Evolutionary conservation across 2,888 invertebrate genomes (phyloP).

Genomic region (Meghimatium bilineatum): DNA sequence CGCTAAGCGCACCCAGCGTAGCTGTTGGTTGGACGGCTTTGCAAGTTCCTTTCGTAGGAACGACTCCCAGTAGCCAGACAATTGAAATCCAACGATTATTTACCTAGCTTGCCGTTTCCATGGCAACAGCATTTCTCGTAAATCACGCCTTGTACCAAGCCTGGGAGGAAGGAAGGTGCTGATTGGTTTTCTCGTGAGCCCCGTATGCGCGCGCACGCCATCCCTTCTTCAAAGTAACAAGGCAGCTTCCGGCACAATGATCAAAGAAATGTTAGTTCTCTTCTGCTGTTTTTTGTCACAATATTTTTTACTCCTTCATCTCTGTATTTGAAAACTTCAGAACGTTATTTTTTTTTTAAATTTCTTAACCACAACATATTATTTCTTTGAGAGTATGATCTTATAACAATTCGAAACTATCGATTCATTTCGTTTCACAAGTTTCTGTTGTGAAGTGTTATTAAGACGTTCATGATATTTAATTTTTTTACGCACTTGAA

Average conservation of each 20-base stretch:
- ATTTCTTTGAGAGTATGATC: too few species aligned
- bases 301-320: not conserved
- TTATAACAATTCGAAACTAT: too few species aligned
- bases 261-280: constrained; percentile 40
- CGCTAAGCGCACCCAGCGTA: not conserved
- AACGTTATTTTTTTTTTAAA: too few species aligned
- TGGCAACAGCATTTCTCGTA: constrained; percentile 49
- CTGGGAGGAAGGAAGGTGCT: constrained; percentile 46
- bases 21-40: constrained; percentile 36
- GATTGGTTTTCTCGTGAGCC: constrained; percentile 50
- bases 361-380: too few species aligned
- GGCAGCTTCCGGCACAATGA: constrained; percentile 37
- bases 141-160: constrained; percentile 49
- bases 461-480: too few species aligned
- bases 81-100: constrained; percentile 46
- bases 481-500: too few species aligned
- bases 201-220: constrained; percentile 47
- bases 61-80: constrained; percentile 27
- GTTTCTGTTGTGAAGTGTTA: too few species aligned
- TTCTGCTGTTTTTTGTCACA: not conserved
- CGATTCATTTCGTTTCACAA: too few species aligned
- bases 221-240: constrained; percentile 48
- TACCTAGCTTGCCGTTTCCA: constrained; percentile 46
- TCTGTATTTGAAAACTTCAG: not conserved
- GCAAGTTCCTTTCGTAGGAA: constrained; percentile 30